Base-by-base conservation (phyloP, 2,113 vertebrate genomes). In the Larimichthys crocea region DNA sequence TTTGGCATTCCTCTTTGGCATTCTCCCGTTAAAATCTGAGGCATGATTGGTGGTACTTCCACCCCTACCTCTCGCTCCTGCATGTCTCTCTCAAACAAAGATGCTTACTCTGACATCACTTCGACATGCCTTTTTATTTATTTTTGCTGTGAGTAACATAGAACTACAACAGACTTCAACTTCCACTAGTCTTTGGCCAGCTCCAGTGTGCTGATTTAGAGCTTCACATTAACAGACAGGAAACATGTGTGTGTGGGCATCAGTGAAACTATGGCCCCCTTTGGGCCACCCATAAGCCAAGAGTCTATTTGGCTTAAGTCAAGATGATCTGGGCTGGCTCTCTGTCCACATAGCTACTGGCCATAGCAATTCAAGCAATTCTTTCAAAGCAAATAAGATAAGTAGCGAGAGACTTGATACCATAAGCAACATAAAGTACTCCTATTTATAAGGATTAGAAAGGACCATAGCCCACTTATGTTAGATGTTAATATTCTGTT, bases 321-420 rank as follows among this genome's bases (percentile, higher is more conserved):
- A 48, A 57, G 74, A 76, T 83, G 65, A 76, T 83, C 52, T 42
- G 60, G 48, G 75, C 67, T 73, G 69, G 59, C 56, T 78, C 62
- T 79, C 46, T 76, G 48, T 76, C 62, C 56, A 74, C 44, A 84
- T 75, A 67, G 76, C 73, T 49, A 42, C 24, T 24, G 35, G 57
- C 44, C 79, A 75, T 48, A 29, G 53, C 14, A 66, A 31, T 80
- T 79, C 49, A 81, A 79, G 31, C 35, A 9, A 40, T 44, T 17
- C 61, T 75, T 82, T 75, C 76, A 70, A 20, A 42, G 22, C 48
- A 53, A 74, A 40, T 64, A 70, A 65, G 42, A 78, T 68, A 53
- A 80, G 40, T n/a, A 63, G 72, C n/a, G 52, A 70, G 53, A 67
- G 24, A 68, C 40, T 69, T 16, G 3, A 88, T n/a, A 42, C 3